A percentile compares a stretch with the other conserved stretches of the same genome.
Conservation (phyloP, 1,140 invertebrate genomes). For the Drosophila truncata region DNA sequence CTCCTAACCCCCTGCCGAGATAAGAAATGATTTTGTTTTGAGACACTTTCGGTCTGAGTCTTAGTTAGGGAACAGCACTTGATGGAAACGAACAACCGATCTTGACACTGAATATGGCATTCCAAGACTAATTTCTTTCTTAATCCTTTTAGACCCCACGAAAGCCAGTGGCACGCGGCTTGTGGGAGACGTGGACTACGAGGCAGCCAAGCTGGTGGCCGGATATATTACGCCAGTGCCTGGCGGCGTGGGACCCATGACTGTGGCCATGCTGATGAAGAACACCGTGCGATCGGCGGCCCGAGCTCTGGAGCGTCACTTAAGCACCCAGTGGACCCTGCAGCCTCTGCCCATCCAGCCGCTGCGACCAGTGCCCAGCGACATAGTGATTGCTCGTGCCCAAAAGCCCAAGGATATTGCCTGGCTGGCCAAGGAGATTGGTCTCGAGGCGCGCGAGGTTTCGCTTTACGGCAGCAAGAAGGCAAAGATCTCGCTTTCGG, state of each 20-base stretch:
- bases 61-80: constrained; percentile 20
- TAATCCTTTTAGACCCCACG: constrained; percentile 89
- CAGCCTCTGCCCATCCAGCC: constrained; percentile 87
- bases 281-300: constrained; percentile 96
- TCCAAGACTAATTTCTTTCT: not conserved
- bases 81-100: not conserved
- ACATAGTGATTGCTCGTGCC: constrained; percentile 94
- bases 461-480: constrained; percentile 97
- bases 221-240: constrained; percentile 98
- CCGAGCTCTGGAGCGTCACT: constrained; percentile 87
- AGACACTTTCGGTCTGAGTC: not conserved
- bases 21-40: constrained; percentile 47
- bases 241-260: constrained; percentile 99
- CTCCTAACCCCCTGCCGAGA: constrained; percentile 27
- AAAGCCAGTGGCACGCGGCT: constrained; percentile 94
- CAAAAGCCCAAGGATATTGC: constrained; percentile 95
- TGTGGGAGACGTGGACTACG: constrained; percentile 97
- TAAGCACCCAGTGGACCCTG: constrained; percentile 89
- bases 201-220: constrained; percentile 92
- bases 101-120: too few relatives aligned
- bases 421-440: constrained; percentile 93
- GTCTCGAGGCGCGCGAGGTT: constrained; percentile 92
- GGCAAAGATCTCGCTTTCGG: constrained; percentile 95
- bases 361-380: constrained; percentile 91
- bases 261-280: constrained; percentile 98